phyloP scores from a whole-genome alignment of 2,888 invertebrate genomes.

The Lepidochitona cinerea region DNA sequence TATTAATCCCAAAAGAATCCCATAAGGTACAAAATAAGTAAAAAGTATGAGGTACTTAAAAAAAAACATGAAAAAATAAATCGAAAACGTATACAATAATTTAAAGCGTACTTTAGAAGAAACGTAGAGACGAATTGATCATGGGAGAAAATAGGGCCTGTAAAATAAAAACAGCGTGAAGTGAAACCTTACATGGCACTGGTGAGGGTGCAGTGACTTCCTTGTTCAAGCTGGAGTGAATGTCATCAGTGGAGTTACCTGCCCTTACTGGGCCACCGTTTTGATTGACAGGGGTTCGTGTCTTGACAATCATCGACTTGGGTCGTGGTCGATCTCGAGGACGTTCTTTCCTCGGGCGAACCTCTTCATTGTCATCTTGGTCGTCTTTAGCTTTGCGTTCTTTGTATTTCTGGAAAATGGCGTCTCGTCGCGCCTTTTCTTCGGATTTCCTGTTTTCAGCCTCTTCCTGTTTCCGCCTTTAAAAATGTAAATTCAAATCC shows the following conservation, averaged over 20 bases:
- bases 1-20: too few relatives aligned
- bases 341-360: conserved; percentile 12
- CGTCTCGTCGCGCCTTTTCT: conserved; percentile 87
- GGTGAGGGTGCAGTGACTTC: background rate
- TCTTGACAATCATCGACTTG: conserved; percentile 58
- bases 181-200: background rate
- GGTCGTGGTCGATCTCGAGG: conserved; percentile 43
- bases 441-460: conserved; percentile 82
- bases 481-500: too few relatives aligned
- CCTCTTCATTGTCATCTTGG: conserved; percentile 65
- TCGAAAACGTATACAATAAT: too few relatives aligned
- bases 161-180: background rate
- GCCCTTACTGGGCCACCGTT: conserved; percentile 30
- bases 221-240: background rate
- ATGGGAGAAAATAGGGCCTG: too few relatives aligned
- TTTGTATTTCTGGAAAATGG: conserved; percentile 93
- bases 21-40: too few relatives aligned
- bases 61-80: too few relatives aligned
- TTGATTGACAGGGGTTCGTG: conserved; percentile 17
- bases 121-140: too few relatives aligned
- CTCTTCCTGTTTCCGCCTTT: conserved; percentile 79
- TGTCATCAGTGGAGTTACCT: conserved; percentile 13
- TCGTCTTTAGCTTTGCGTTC: conserved; percentile 94
- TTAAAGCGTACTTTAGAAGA: too few relatives aligned
- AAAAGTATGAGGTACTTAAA: too few relatives aligned